Evolutionary conservation across 2,888 invertebrate genomes (phyloP).

Genomic region (Pogonocherus hispidulus): DNA sequence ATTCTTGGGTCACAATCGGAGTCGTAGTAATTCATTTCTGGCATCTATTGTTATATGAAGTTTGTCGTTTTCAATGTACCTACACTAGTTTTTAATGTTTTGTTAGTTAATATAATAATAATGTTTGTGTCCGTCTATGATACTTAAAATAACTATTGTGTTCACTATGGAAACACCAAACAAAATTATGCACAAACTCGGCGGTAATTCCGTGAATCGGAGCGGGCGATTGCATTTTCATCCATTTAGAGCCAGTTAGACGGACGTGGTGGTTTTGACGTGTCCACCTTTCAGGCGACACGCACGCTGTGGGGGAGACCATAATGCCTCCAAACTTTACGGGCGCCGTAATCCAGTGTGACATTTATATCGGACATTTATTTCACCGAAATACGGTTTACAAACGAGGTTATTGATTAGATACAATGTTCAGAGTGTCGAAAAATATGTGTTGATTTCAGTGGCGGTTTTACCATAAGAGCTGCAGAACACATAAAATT

Average conservation of each 20-base stretch:
- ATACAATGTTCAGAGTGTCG: background rate
- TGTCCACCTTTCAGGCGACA: slow-evolving; percentile 49
- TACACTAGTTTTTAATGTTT: too few relatives aligned
- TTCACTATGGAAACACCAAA: too few relatives aligned
- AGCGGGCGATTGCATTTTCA: slow-evolving; percentile 50
- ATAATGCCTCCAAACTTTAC: slow-evolving; percentile 54
- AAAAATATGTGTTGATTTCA: too few relatives aligned
- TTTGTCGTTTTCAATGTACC: too few relatives aligned
- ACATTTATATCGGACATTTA: slow-evolving; percentile 57
- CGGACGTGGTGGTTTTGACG: slow-evolving; percentile 54
- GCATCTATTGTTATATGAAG: too few relatives aligned
- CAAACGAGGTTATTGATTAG: background rate
- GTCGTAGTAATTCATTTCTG: too few relatives aligned
- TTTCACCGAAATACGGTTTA: slow-evolving; percentile 37
- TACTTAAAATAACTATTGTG: too few relatives aligned
- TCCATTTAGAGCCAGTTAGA: slow-evolving; percentile 53
- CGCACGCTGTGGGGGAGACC: slow-evolving; percentile 36
- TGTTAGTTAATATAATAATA: too few relatives aligned
- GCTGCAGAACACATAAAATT: too few relatives aligned
- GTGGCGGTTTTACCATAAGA: too few relatives aligned
- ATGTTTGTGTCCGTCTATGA: too few relatives aligned
- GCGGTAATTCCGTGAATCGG: slow-evolving; percentile 42
- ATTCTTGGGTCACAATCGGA: too few relatives aligned
- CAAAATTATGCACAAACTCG: background rate
- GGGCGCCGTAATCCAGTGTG: slow-evolving; percentile 53